Percentiles rank a stretch among this genome's conserved stretches.
phyloP scores from a whole-genome alignment of 2,113 vertebrate species.

The Corythornis cristatus region DNA sequence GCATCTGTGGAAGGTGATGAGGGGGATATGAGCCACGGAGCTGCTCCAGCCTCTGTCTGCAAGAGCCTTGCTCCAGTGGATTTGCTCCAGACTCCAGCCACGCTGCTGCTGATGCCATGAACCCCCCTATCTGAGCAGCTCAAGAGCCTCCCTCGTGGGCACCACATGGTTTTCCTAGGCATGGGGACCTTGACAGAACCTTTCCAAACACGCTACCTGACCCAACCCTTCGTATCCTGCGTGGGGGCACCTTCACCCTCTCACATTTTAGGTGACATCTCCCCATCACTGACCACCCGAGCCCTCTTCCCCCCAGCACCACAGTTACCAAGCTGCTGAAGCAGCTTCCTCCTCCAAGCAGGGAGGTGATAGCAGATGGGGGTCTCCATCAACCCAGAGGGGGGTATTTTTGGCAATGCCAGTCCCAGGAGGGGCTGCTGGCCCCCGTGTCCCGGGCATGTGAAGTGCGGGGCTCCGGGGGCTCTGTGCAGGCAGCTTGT shows the following conservation, averaged over 20 bases:
- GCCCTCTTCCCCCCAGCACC: background rate
- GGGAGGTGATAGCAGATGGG: background rate
- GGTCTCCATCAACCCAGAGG: background rate
- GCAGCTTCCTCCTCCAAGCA: background rate
- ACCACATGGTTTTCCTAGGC: background rate
- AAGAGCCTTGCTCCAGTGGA: background rate
- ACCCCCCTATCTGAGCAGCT: background rate
- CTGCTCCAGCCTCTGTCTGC: background rate
- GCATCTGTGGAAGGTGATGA: background rate
- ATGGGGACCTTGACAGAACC: rapidly evolving
- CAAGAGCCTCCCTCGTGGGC: background rate
- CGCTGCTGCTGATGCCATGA: rapidly evolving
- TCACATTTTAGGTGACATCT: background rate
- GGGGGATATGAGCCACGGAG: background rate
- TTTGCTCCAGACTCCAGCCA: background rate
- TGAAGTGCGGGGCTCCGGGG: background rate
- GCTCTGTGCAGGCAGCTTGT: background rate
- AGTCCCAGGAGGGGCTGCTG: background rate
- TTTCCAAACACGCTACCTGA: background rate
- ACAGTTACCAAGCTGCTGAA: background rate
- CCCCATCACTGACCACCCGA: background rate
- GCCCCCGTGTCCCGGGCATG: background rate
- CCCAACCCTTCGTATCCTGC: background rate
- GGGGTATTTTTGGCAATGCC: background rate
- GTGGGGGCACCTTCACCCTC: rapidly evolving